Evolutionary conservation across 2,888 invertebrate species (phyloP).

Genomic region (Sclerodermus sp.): DNA sequence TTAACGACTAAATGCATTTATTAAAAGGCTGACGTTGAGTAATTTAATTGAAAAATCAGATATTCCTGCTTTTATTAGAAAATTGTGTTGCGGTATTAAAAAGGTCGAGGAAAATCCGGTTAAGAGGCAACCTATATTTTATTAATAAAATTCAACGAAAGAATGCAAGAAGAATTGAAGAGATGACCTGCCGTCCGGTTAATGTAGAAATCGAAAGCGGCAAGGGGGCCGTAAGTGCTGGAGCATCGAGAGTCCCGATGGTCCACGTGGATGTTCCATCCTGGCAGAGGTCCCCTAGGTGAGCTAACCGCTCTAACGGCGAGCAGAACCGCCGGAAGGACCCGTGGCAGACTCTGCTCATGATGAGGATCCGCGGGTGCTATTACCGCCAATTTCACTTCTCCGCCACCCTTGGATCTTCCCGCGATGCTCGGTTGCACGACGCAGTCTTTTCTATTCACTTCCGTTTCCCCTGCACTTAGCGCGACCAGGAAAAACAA

Average conservation of each 20-base stretch:
- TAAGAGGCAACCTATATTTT: too few species aligned
- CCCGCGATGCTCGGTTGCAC: too few species aligned
- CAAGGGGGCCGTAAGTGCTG: constrained; percentile 75
- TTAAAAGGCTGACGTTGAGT: too few species aligned
- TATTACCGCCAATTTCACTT: constrained; percentile 66
- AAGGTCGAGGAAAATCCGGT: too few species aligned
- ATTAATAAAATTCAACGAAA: not conserved
- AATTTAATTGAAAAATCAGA: too few species aligned
- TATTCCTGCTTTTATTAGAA: too few species aligned
- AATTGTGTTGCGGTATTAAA: too few species aligned
- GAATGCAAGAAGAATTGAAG: not conserved
- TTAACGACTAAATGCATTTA: too few species aligned
- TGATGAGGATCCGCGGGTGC: constrained; percentile 65
- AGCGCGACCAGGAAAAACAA: too few species aligned
- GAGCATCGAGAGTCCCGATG: constrained; percentile 76
- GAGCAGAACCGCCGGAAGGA: constrained; percentile 72
- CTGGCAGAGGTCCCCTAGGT: constrained; percentile 65
- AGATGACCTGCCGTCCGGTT: constrained; percentile 66
- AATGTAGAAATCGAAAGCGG: constrained; percentile 76
- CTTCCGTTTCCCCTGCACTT: too few species aligned
- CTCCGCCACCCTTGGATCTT: not conserved
- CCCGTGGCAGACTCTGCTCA: constrained; percentile 68
- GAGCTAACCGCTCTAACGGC: constrained; percentile 68
- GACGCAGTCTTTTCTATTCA: too few species aligned
- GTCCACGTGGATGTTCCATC: constrained; percentile 70